Percentiles rank a stretch among this genome's conserved stretches.
phyloP scores from a whole-genome alignment of 2,888 invertebrate species.

The Tetanocera ferruginea region DNA sequence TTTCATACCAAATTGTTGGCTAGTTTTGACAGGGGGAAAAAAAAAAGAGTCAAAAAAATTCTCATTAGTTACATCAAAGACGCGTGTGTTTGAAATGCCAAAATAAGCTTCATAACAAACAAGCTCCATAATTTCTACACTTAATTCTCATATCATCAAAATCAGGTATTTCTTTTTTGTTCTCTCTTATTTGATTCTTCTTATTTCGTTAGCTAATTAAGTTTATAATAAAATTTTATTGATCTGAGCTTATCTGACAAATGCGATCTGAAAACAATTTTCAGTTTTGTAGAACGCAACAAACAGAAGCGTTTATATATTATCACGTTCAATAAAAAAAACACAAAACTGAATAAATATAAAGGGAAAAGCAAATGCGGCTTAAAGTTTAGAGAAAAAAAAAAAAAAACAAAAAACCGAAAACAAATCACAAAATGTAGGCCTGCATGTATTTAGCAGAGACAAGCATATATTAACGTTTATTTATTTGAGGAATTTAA shows the following conservation, averaged over 20 bases:
- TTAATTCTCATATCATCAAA: too few relatives aligned
- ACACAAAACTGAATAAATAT: background rate
- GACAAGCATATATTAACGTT: background rate
- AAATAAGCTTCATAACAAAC: too few relatives aligned
- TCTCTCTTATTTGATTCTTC: background rate
- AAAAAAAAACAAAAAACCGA: background rate
- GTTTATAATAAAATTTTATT: conserved; percentile 25
- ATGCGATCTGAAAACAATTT: background rate
- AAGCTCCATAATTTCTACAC: too few relatives aligned
- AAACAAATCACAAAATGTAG: background rate
- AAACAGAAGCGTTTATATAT: conserved; percentile 25
- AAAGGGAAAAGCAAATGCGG: background rate
- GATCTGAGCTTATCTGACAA: conserved; percentile 13
- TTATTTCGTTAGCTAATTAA: conserved; percentile 2
- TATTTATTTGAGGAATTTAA: conserved; percentile 25
- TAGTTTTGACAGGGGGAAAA: too few relatives aligned
- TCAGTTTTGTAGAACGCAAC: background rate
- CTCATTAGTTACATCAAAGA: too few relatives aligned
- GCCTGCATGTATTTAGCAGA: background rate
- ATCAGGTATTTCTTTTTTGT: too few relatives aligned
- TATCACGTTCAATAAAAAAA: conserved; percentile 10
- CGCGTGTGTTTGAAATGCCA: too few relatives aligned
- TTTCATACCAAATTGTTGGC: too few relatives aligned
- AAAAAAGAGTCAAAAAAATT: too few relatives aligned
- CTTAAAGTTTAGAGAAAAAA: background rate